phyloP scores from a whole-genome alignment of 2,888 invertebrate genomes.

The Beris chalybata region DNA sequence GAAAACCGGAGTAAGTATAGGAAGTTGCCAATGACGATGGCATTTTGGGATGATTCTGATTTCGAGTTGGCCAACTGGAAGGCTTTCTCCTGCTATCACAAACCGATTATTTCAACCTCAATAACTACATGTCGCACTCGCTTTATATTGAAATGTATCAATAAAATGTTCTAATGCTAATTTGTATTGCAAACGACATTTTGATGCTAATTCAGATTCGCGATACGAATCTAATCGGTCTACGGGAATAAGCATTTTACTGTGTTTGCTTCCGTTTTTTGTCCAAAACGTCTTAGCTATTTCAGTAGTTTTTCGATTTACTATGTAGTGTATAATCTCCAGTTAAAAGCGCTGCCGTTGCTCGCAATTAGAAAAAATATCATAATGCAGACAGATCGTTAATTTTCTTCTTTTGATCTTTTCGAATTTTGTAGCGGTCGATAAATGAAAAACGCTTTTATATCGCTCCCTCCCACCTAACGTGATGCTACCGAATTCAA shows the following conservation, averaged over 20 bases:
- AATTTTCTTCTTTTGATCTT: too few relatives aligned
- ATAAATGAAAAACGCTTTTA: too few relatives aligned
- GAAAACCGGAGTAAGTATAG: not conserved
- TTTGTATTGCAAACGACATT: slow-evolving; percentile 29
- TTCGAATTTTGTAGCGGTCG: too few relatives aligned
- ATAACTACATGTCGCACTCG: not conserved
- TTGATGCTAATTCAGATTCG: slow-evolving; percentile 27
- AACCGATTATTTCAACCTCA: too few relatives aligned
- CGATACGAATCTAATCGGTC: slow-evolving; percentile 24
- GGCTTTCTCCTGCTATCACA: not conserved
- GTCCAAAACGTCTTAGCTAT: not conserved
- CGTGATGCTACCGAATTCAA: too few relatives aligned
- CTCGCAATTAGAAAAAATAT: too few relatives aligned
- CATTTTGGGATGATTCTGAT: not conserved
- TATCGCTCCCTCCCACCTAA: too few relatives aligned
- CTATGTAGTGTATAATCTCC: too few relatives aligned
- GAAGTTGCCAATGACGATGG: not conserved
- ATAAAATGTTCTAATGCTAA: slow-evolving; percentile 22
- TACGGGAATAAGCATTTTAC: slow-evolving; percentile 6
- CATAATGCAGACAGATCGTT: too few relatives aligned
- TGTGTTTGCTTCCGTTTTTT: slow-evolving; percentile 23
- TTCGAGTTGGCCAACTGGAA: not conserved
- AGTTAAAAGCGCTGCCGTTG: too few relatives aligned
- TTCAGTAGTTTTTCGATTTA: too few relatives aligned
- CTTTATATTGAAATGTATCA: slow-evolving; percentile 19